These are phyloP conservation scores for Andrena flavipes DNA, from an alignment of 2,888 invertebrate species.

Conservation along the genomic window DNA sequence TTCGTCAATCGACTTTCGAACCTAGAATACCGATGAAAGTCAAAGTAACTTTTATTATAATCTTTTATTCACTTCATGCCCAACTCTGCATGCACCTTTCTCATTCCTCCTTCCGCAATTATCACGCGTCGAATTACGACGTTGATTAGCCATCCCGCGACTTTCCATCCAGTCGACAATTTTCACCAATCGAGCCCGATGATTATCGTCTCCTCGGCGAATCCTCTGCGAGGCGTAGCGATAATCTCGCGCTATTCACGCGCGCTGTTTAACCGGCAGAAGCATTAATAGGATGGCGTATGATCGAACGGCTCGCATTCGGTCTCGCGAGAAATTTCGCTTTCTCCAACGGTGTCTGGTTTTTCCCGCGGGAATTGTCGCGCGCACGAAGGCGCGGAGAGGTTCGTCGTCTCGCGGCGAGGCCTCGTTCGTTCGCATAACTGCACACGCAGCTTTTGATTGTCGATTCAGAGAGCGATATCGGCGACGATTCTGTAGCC, in stretches of 20 bases:
- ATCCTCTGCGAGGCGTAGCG: background rate
- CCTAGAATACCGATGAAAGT: no score
- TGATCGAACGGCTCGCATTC: background rate
- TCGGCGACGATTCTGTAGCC: constrained; percentile 54
- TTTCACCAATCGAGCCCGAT: constrained; percentile 26
- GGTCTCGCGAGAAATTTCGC: constrained; percentile 28
- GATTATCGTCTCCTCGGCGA: background rate
- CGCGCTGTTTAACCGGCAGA: constrained; percentile 3
- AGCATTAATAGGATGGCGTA: constrained; percentile 1
- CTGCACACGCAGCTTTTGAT: constrained; percentile 59
- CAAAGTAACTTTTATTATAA: no score
- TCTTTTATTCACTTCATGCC: no score
- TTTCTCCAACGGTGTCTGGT: constrained; percentile 38
- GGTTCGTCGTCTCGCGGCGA: constrained; percentile 12
- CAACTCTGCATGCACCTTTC: constrained; percentile 1
- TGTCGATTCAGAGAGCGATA: constrained; percentile 62
- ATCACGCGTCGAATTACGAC: constrained; percentile 23
- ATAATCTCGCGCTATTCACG: constrained; percentile 16
- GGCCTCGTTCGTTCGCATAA: constrained; percentile 42
- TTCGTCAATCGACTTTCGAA: no score
- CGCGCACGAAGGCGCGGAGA: constrained; percentile 1
- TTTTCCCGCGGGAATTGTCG: constrained; percentile 32
- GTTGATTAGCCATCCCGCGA: constrained; percentile 26
- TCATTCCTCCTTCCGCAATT: constrained; percentile 14
- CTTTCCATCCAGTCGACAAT: constrained; percentile 26